Evolutionary conservation across 2,797 vertebrate species (phyloP).

Genomic region (Xenopus petersii): DNA sequence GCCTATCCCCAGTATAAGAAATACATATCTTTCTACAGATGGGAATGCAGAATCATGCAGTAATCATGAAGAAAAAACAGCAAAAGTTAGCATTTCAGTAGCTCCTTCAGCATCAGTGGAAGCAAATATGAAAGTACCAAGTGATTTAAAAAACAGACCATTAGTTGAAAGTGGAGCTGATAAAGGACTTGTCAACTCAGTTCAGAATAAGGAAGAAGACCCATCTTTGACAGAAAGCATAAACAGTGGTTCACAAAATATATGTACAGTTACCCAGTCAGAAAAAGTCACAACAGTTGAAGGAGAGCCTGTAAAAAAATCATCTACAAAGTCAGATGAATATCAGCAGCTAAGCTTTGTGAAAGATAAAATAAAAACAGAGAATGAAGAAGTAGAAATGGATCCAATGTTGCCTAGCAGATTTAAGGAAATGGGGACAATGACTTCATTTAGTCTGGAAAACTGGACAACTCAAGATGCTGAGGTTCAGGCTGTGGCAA

Average conservation of each 20-base stretch:
- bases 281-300: background rate
- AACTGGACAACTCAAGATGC: constrained; percentile 70
- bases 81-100: constrained; percentile 46
- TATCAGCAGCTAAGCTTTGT: background rate
- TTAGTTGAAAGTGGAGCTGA: constrained; percentile 40
- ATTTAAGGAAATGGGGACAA: constrained; percentile 84
- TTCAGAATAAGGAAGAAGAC: constrained; percentile 19
- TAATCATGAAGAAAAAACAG: constrained; percentile 30
- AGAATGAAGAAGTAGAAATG: background rate
- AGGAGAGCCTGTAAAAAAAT: background rate
- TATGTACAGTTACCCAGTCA: background rate
- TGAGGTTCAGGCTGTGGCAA: constrained; percentile 87
- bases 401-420: constrained; percentile 48
- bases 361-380: constrained; percentile 23
- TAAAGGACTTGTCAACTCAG: constrained; percentile 3
- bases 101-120: constrained; percentile 38
- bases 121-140: accelerated
- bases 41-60: constrained; percentile 51
- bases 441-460: constrained; percentile 71
- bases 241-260: background rate
- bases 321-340: background rate
- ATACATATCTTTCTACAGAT: accelerated
- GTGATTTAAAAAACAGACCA: constrained; percentile 13
- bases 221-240: background rate
- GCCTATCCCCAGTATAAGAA: background rate